Evolutionary conservation across 2,113 vertebrate species (phyloP), one percentile per base, ranked within the genome.

Genomic region (Calypte anna): DNA sequence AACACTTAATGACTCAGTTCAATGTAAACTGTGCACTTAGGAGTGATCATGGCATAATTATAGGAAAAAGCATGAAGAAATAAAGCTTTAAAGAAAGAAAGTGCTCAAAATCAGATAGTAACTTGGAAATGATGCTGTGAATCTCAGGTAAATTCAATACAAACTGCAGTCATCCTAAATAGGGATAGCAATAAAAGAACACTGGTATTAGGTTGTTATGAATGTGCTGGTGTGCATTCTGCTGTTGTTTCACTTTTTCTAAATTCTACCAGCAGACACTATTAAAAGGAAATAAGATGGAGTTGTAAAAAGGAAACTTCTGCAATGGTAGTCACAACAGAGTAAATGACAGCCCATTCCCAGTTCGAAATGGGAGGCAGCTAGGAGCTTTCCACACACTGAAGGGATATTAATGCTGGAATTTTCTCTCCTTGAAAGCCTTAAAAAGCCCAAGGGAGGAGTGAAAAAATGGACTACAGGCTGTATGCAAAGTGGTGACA

Each of bases 11-110:
- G 64, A 48, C 36, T 94, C 83, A 86, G 72, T 84, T 96, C 92
- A 88, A 66, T 76, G 88, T 58, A 96, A 95, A 95, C 87, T 90
- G 69, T 77, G 90, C 94, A 93, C 72, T 97, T 97, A 96, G 96
- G 91, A 95, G 94, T 73, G 84, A 95, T 97, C 91, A 72, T 61
- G 68, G 46, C 46, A 51, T 86, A 96, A 96, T 97, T 98, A 86
- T 51, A 97, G 94, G 92, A 87, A 94, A 96, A 91, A 67, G 55
- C 88, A 94, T 97, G 96, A 95, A 96, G 21, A 95, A 97, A 87
- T 93, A 96, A 96, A 95, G 96, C 95, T 97, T 94, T 94, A 93
- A 85, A 85, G 44, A 38, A 74, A 46, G 61, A 57, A 95, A 84
- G 43, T 78, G 86, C 64, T 93, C 83, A 80, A 94, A 96, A 95